These are phyloP conservation scores for Argyrosomus japonicus DNA, from an alignment of 2,113 vertebrate species.

Conservation along the genomic window DNA sequence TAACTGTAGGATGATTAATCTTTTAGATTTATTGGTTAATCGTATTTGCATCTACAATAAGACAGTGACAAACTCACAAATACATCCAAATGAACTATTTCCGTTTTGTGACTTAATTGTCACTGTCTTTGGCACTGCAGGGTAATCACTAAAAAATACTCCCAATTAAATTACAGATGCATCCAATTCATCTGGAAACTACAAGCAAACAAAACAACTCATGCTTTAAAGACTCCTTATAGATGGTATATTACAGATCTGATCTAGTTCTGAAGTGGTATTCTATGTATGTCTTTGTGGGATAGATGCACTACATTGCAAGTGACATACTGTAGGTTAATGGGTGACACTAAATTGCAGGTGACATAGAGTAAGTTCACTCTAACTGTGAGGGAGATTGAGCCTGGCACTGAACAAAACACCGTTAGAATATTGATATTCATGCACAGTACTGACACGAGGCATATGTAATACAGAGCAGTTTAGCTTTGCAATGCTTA, in stretches of 20 bases:
- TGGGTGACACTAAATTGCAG: slow-evolving; percentile 36
- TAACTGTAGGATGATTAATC: neutral
- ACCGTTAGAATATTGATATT: slow-evolving; percentile 57
- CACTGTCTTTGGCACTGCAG: slow-evolving; percentile 57
- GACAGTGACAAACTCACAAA: slow-evolving; percentile 45
- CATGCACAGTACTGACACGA: slow-evolving; percentile 41
- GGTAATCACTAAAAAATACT: slow-evolving; percentile 56
- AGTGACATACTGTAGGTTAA: slow-evolving; percentile 22
- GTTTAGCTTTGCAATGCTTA: slow-evolving; percentile 70
- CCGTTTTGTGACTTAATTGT: slow-evolving; percentile 55
- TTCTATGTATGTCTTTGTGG: neutral
- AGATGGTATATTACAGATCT: neutral
- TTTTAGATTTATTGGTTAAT: slow-evolving; percentile 10
- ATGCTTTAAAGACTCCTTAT: neutral
- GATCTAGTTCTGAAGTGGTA: neutral
- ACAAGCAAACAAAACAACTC: slow-evolving; percentile 36
- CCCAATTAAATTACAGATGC: slow-evolving; percentile 43
- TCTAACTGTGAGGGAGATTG: slow-evolving; percentile 28
- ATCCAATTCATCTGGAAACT: slow-evolving; percentile 39
- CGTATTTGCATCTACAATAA: slow-evolving; percentile 48
- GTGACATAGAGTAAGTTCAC: slow-evolving; percentile 32
- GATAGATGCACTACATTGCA: neutral
- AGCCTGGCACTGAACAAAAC: slow-evolving; percentile 49
- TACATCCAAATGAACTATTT: slow-evolving; percentile 59
- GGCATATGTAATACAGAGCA: slow-evolving; percentile 46